Evolutionary conservation across 2,888 invertebrate genomes (phyloP).

Genomic region (Diaphora mendica): DNA sequence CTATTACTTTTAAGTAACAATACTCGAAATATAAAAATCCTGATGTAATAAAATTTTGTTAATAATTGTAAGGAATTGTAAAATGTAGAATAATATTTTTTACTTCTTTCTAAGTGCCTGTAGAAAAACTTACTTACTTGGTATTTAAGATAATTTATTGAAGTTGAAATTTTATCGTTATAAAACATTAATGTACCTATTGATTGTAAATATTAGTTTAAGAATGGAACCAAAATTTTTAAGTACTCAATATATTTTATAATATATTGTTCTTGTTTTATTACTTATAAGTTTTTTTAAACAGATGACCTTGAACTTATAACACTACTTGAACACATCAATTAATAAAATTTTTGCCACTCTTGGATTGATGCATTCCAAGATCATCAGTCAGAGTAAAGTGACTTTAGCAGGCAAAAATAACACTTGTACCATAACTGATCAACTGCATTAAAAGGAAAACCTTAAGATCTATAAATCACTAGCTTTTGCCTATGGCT

Average conservation of each 20-base stretch:
- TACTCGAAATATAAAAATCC: slow-evolving; percentile 38
- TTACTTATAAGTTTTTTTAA: background rate
- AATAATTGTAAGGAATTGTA: slow-evolving; percentile 20
- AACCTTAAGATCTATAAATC: too few species aligned
- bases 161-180: slow-evolving; percentile 40
- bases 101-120: slow-evolving; percentile 43
- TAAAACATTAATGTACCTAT: slow-evolving; percentile 25
- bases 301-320: background rate
- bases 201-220: slow-evolving; percentile 57
- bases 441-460: too few species aligned
- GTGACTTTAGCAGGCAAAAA: too few species aligned
- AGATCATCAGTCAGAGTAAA: too few species aligned
- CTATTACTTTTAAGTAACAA: slow-evolving; percentile 29
- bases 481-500: too few species aligned
- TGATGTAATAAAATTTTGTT: slow-evolving; percentile 18
- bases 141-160: slow-evolving; percentile 50
- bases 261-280: background rate
- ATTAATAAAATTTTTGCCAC: too few species aligned
- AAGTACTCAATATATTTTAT: slow-evolving; percentile 36
- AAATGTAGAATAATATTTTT: slow-evolving; percentile 31
- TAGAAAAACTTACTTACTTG: slow-evolving; percentile 21
- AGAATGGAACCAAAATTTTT: slow-evolving; percentile 61
- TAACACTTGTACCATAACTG: too few species aligned
- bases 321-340: too few species aligned
- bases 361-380: too few species aligned